Evolutionary conservation across 2,797 vertebrate genomes (phyloP).

Genomic region (Typhlichthys subterraneus): DNA sequence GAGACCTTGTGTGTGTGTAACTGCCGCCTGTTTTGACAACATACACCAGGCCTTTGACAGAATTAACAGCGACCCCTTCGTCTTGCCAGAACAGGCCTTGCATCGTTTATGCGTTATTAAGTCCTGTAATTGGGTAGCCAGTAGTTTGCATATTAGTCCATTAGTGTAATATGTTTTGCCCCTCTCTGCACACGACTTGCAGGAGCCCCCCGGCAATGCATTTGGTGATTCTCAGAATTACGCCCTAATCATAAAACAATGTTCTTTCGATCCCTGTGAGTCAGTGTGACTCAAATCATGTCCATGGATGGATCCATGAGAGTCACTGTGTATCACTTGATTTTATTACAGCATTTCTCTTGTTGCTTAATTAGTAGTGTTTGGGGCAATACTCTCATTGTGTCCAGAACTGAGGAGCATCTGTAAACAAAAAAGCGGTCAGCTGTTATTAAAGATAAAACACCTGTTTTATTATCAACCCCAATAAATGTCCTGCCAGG

Average conservation of each 20-base stretch:
- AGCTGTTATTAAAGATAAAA: no score
- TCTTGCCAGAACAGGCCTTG: constrained; percentile 90
- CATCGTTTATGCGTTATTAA: constrained; percentile 99
- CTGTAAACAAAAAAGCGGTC: no score
- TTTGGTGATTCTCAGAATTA: constrained; percentile 96
- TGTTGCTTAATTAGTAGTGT: background rate
- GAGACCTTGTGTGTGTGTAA: constrained; percentile 47
- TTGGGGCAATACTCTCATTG: background rate
- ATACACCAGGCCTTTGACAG: constrained; percentile 76
- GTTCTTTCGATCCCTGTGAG: constrained; percentile 90
- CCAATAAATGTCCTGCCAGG: no score
- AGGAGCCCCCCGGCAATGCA: constrained; percentile 86
- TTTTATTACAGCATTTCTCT: no score
- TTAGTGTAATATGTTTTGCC: constrained; percentile 99
- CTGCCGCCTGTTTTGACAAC: constrained; percentile 63
- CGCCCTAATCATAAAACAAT: constrained; percentile 89
- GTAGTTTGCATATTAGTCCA: constrained; percentile 99
- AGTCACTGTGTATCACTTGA: no score
- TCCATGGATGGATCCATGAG: constrained; percentile 8
- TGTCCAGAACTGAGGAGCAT: no score
- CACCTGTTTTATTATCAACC: no score
- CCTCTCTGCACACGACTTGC: constrained; percentile 89
- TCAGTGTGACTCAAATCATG: constrained; percentile 68
- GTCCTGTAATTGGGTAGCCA: constrained; percentile 94
- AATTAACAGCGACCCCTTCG: constrained; percentile 85